Conservation (phyloP, 2,888 invertebrate genomes). For the Erynnis tages region DNA sequence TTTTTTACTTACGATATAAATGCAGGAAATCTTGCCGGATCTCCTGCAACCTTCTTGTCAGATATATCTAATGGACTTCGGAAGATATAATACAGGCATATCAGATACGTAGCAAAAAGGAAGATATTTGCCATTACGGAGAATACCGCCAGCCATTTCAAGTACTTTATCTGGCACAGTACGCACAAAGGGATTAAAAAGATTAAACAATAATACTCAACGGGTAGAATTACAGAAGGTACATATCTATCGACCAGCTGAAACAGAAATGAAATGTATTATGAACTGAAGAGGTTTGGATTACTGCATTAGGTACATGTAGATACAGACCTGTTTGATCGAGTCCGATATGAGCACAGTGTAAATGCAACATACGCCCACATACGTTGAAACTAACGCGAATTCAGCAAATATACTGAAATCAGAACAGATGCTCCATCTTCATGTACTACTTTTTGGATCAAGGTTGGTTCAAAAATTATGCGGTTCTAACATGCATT, state of each 20-base stretch:
- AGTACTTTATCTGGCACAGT: slow-evolving; percentile 83
- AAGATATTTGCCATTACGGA: slow-evolving; percentile 93
- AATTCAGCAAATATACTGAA: slow-evolving; percentile 81
- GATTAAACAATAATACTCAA: slow-evolving; percentile 71
- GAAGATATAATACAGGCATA: slow-evolving; percentile 93
- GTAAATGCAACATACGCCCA: slow-evolving; percentile 88
- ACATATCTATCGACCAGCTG: slow-evolving; percentile 67
- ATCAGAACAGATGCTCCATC: slow-evolving; percentile 30
- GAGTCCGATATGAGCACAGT: slow-evolving; percentile 88
- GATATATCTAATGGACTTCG: slow-evolving; percentile 65
- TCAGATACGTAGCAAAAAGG: slow-evolving; percentile 88
- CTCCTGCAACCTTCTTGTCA: slow-evolving; percentile 78
- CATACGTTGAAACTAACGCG: slow-evolving; percentile 84
- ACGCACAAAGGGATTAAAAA: slow-evolving; percentile 60
- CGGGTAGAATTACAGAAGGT: slow-evolving; percentile 51
- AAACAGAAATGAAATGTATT: slow-evolving; percentile 40
- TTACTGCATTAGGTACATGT: not conserved
- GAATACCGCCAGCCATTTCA: slow-evolving; percentile 93
- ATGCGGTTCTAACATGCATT: too few relatives aligned
- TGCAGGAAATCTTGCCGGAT: slow-evolving; percentile 86
- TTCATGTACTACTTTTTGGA: not conserved
- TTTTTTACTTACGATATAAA: slow-evolving; percentile 87
- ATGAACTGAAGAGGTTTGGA: slow-evolving; percentile 5
- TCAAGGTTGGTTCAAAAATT: not conserved
- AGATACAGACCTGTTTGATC: slow-evolving; percentile 80